A percentile compares a stretch with the other conserved stretches of the same genome.
phyloP scores from a whole-genome alignment of 2,888 invertebrate genomes.

The Lasius platythorax region DNA sequence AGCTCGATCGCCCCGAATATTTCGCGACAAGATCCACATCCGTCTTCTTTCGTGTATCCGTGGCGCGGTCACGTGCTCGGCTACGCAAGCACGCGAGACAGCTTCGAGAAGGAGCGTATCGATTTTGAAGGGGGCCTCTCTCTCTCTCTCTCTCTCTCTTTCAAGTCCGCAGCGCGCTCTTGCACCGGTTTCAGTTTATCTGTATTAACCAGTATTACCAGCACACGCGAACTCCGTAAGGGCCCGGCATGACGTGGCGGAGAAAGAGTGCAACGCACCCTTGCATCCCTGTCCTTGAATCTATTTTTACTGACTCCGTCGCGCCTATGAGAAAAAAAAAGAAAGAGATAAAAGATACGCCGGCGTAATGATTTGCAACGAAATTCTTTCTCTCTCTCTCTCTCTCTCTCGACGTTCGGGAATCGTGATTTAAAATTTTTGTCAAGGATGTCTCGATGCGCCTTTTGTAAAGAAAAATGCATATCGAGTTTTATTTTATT shows the following conservation, averaged over 20 bases:
- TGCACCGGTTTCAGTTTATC: slow-evolving; percentile 4
- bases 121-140: slow-evolving; percentile 76
- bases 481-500: not conserved
- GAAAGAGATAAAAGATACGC: slow-evolving; percentile 31
- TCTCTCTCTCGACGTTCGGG: not conserved
- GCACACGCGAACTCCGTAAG: slow-evolving; percentile 48
- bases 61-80: slow-evolving; percentile 70
- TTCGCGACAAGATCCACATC: not conserved
- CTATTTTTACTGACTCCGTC: slow-evolving; percentile 78
- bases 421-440: not conserved
- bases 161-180: slow-evolving; percentile 49
- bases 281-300: slow-evolving; percentile 80
- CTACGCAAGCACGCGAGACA: slow-evolving; percentile 56
- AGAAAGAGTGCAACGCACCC: slow-evolving; percentile 75
- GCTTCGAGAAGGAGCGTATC: slow-evolving; percentile 73
- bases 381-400: not conserved
- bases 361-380: slow-evolving; percentile 32
- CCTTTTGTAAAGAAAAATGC: not conserved
- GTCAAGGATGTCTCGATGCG: not conserved
- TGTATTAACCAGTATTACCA: slow-evolving; percentile 34
- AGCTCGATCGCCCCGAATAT: not conserved
- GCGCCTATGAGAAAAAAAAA: slow-evolving; percentile 59
- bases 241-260: slow-evolving; percentile 74
- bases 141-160: slow-evolving; percentile 48
- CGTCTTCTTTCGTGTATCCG: slow-evolving; percentile 49